Percentiles rank a stretch among this genome's conserved stretches.
These are phyloP conservation scores for Ammodytes dubius DNA, from an alignment of 2,113 vertebrate genomes.

Conservation along the genomic window DNA sequence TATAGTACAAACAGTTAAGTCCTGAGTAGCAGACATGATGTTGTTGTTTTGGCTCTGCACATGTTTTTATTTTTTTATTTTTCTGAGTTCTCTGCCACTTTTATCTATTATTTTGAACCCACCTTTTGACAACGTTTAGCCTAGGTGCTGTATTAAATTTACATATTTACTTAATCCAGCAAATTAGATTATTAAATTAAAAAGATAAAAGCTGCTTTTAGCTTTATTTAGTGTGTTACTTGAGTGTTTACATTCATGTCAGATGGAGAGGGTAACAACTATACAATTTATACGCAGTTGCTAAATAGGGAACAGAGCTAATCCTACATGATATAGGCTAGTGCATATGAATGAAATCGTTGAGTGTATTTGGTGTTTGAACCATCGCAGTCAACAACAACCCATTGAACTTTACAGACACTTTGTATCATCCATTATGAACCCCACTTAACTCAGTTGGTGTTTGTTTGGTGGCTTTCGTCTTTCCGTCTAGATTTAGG, in stretches of 20 bases:
- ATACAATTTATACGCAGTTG: not conserved
- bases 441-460: not conserved
- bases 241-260: constrained; percentile 21
- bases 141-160: constrained; percentile 1
- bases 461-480: not conserved
- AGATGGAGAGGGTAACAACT: not conserved
- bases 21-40: not conserved
- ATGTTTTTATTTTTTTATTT: constrained; percentile 22
- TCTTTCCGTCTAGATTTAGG: not conserved
- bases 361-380: not conserved
- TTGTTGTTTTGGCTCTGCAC: constrained; percentile 15
- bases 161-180: not conserved
- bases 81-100: not conserved
- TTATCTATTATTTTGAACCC: not conserved
- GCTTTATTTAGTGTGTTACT: not conserved
- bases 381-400: constrained; percentile 2
- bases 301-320: not conserved
- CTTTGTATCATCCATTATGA: not conserved
- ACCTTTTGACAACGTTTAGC: not conserved
- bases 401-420: not conserved
- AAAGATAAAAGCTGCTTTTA: constrained; percentile 16
- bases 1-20: constrained; percentile 24
- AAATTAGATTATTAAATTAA: constrained; percentile 25
- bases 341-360: not conserved
- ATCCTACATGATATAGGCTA: not conserved